Percentiles rank a stretch among this genome's conserved stretches.
phyloP scores from a whole-genome alignment of 2,888 invertebrate species.

The Clostera curtula region DNA sequence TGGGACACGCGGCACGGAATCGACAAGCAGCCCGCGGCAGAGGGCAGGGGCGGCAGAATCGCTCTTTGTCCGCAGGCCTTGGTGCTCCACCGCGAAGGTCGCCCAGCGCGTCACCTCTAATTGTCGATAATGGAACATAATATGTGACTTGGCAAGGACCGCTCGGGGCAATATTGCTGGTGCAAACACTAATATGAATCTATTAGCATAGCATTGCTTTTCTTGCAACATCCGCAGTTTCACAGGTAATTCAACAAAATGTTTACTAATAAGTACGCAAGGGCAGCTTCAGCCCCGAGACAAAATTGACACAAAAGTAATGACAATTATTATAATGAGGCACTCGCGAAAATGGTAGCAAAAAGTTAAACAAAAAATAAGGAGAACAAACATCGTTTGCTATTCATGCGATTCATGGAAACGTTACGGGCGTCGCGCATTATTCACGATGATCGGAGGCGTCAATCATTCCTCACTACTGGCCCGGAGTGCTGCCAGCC shows the following conservation, averaged over 20 bases:
- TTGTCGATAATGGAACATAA: conserved; percentile 1
- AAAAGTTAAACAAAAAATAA: conserved; percentile 23
- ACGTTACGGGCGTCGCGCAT: conserved; percentile 30
- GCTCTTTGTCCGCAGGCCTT: conserved; percentile 11
- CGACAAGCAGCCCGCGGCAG: conserved; percentile 27
- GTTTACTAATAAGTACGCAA: no score
- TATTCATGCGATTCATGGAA: conserved; percentile 54
- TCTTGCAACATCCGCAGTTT: not conserved
- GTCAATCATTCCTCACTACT: conserved; percentile 45
- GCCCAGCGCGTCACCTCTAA: conserved; percentile 2
- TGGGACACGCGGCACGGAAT: conserved; percentile 34
- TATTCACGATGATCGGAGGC: conserved; percentile 41
- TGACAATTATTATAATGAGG: conserved; percentile 30
- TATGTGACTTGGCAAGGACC: not conserved
- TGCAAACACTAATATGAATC: no score
- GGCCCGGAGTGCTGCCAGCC: conserved; percentile 20
- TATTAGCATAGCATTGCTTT: no score
- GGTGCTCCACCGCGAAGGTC: conserved; percentile 13
- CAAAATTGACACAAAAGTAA: conserved; percentile 17
- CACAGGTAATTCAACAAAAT: not conserved
- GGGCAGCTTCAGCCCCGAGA: conserved; percentile 1
- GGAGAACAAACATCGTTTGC: conserved; percentile 32
- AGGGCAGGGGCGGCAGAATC: conserved; percentile 7
- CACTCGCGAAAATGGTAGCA: conserved; percentile 18
- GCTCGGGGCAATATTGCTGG: no score